phyloP scores from a whole-genome alignment of 2,113 vertebrate species.

The Hippotragus niger region DNA sequence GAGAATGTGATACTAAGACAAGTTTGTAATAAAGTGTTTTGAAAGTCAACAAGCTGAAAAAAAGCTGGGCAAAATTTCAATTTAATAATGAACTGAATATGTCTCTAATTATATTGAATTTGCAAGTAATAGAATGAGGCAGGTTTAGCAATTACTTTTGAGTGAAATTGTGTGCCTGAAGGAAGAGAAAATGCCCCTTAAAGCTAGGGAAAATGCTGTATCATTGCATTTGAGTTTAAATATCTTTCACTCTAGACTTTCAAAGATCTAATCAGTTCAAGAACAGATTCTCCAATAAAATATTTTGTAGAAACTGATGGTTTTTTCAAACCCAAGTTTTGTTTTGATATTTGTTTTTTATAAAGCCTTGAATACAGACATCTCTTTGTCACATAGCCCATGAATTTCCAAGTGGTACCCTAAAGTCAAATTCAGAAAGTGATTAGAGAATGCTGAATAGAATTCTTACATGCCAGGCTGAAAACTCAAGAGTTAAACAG shows the following conservation, averaged over 20 bases:
- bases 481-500: conserved; percentile 58
- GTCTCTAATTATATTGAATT: conserved; percentile 85
- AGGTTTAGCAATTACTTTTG: conserved; percentile 79
- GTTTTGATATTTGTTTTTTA: not conserved
- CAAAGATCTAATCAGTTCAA: conserved; percentile 61
- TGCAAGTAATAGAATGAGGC: conserved; percentile 78
- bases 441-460: not conserved
- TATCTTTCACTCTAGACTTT: conserved; percentile 70
- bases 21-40: conserved; percentile 83
- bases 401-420: not conserved
- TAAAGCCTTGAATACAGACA: not conserved
- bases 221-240: conserved; percentile 74
- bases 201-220: conserved; percentile 65
- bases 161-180: conserved; percentile 77
- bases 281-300: conserved; percentile 64
- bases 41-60: conserved; percentile 76
- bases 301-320: conserved; percentile 56
- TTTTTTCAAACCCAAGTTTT: conserved; percentile 55
- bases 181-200: conserved; percentile 71
- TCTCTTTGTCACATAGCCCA: not conserved
- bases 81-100: conserved; percentile 80
- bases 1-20: conserved; percentile 75
- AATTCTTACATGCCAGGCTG: not conserved
- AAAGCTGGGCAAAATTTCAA: conserved; percentile 77
- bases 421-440: not conserved